These are phyloP conservation scores for Poeciliopsis prolifica DNA, from an alignment of 2,113 vertebrate genomes.

Conservation along the genomic window DNA sequence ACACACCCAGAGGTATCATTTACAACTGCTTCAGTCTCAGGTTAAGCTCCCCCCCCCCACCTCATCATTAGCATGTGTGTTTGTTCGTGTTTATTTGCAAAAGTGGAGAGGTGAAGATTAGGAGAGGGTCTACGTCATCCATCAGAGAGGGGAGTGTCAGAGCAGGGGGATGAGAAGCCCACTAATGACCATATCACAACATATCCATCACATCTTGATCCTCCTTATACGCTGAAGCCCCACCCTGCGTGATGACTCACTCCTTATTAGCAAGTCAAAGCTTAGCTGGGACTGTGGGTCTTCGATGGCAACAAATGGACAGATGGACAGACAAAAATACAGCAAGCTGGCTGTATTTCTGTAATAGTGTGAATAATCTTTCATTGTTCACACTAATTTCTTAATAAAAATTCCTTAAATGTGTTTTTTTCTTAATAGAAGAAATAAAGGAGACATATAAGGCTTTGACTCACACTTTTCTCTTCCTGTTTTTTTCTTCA, in stretches of 20 bases:
- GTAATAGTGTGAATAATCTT: no score
- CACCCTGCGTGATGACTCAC: conserved; percentile 62
- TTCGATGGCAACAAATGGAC: background rate
- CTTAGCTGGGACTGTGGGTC: conserved; percentile 24
- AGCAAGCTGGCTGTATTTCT: background rate
- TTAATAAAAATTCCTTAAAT: no score
- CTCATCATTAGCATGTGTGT: conserved; percentile 49
- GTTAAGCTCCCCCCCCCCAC: conserved; percentile 20
- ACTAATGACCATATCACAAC: conserved; percentile 58
- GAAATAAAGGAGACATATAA: no score
- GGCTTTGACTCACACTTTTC: no score
- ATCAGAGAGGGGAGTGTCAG: conserved; percentile 41
- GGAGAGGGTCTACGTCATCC: conserved; percentile 44
- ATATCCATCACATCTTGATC: conserved; percentile 63
- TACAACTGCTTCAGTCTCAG: conserved; percentile 61
- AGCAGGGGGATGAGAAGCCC: conserved; percentile 35
- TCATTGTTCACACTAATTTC: no score
- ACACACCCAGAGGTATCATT: conserved; percentile 48
- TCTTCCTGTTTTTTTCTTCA: no score
- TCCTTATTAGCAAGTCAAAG: conserved; percentile 50
- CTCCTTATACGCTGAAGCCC: conserved; percentile 67
- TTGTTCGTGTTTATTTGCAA: conserved; percentile 18
- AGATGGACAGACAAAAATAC: background rate
- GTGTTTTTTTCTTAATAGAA: no score
- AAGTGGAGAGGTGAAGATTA: conserved; percentile 43